Base-by-base conservation (phyloP, 2,113 vertebrate genomes). In the Tragelaphus strepsiceros region DNA sequence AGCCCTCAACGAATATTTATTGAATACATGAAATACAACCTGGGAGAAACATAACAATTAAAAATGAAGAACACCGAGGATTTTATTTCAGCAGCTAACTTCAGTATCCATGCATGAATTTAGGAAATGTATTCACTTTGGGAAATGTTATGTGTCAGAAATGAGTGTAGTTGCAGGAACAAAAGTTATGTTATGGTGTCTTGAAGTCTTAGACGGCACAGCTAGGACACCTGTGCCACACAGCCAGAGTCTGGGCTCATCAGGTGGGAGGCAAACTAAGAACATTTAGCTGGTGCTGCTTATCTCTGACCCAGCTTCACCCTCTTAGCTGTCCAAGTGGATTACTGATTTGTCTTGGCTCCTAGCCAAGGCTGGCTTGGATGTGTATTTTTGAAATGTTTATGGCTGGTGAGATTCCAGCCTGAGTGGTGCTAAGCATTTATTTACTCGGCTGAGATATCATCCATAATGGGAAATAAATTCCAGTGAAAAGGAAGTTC, bases 251-350 rank as follows among this genome's bases (percentile, higher is more conserved):
- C 88, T 22, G 67, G 86, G 56, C 91, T 87, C 32, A 30, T 71
- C 94, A 49, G 91, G 61, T 61, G 77, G 59, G 7, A 54, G 82
- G 51, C 64, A 88, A 87, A 35, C 67, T n/a, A 1, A 1, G 93
- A 78, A n/a, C 53, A 2, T 2, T 22, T n/a, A 88, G 81, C 30
- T 3, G 0, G 83, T 0, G 64, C 74, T 92, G 6, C 86, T 97
- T 93, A 94, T 87, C 93, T 96, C 78, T 97, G 97, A 97, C 98
- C 94, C 86, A 64, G 6, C 82, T 64, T 97, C 56, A 94, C 89
- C 97, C 90, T 86, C 46, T 54, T 89, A 74, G 91, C 97, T 96
- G 96, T 97, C 97, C 86, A 62, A 91, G 91, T 19, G 32, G 91
- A 98, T 98, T 97, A 97, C 58, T 89, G 62, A 61, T 78, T 83